Base-by-base conservation (phyloP, 2,797 vertebrate genomes). In the Zenarchopterus dispar region DNA sequence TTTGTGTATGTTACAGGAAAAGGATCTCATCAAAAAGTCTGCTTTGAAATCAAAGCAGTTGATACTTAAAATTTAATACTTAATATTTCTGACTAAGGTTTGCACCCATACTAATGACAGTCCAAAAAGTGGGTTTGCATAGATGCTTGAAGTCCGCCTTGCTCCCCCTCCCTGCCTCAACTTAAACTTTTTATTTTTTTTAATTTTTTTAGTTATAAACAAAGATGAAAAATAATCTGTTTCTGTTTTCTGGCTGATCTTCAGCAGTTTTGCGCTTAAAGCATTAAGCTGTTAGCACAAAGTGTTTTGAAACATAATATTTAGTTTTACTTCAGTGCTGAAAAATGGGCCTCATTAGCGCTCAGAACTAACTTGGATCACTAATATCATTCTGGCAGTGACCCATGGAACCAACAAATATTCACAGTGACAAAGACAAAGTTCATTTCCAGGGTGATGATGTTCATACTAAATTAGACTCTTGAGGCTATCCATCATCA, bases 401-500 rank as follows among this genome's bases (percentile, higher is more conserved):
- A 48, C 67, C 65, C 79, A 77, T 60, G 41, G 56, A 45, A 53
- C 65, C 31, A 45, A 47, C 47, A 62, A 17, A 74, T 47, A 61
- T 63, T 73, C 58, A 61, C 61, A 54, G 60, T 70, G 65, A 36
- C 54, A 21, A 49, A 73, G 58, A 63, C 71, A 53, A 62, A 61
- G 70, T 62, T 60, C 67, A 62, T 70, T 70, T 63, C 54, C 57
- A 28, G 59, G 21, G 69, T 59, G 70, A 84, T 78, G 80, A 83
- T 61, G 68, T 57, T 66, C 46, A 18, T 15, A 64, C 56, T 84
- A 75, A 88, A 85, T 85, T 78, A 77, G 65, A 81, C 78, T 77
- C 85, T 81, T 72, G 78, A 77, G 80, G 75, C 52, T 61, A 73
- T 90, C 57, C 6, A 73, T 85, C 80, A 75, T 76, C 57, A 53